phyloP scores from a whole-genome alignment of 1,140 invertebrate genomes.

The Drosophila oshimai region DNA sequence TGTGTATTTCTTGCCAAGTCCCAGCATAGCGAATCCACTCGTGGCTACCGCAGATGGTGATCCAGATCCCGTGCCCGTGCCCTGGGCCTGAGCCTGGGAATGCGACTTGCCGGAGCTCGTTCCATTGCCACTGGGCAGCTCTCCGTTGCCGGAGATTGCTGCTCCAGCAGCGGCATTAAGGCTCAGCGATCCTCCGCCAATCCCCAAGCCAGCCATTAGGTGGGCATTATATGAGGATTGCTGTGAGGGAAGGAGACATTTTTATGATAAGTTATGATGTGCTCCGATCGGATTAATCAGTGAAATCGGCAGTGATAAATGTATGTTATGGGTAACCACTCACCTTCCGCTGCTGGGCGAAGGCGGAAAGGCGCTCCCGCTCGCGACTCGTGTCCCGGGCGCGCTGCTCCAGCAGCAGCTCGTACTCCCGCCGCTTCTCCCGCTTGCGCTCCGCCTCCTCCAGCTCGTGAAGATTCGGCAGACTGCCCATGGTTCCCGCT shows the following conservation, averaged over 20 bases:
- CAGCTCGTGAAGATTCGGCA: conserved; percentile 86
- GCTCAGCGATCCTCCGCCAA: conserved; percentile 65
- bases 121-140: conserved; percentile 18
- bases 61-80: neutral
- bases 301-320: neutral
- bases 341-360: conserved; percentile 72
- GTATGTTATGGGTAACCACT: conserved; percentile 3
- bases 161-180: conserved; percentile 39
- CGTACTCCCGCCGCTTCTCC: conserved; percentile 78
- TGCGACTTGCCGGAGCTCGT: neutral
- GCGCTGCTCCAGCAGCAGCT: conserved; percentile 74
- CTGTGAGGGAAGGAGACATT: conserved; percentile 19
- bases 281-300: too few relatives aligned
- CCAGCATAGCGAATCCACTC: conserved; percentile 57
- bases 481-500: conserved; percentile 87
- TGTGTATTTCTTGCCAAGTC: conserved; percentile 38
- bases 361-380: conserved; percentile 64
- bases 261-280: too few relatives aligned
- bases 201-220: conserved; percentile 71
- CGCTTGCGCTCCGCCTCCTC: conserved; percentile 77
- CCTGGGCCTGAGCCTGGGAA: neutral
- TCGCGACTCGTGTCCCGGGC: conserved; percentile 72
- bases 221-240: conserved; percentile 77
- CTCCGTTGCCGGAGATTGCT: conserved; percentile 20
- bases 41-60: conserved; percentile 12